phyloP scores from a whole-genome alignment of 2,888 invertebrate species.

The Helleia helle region DNA sequence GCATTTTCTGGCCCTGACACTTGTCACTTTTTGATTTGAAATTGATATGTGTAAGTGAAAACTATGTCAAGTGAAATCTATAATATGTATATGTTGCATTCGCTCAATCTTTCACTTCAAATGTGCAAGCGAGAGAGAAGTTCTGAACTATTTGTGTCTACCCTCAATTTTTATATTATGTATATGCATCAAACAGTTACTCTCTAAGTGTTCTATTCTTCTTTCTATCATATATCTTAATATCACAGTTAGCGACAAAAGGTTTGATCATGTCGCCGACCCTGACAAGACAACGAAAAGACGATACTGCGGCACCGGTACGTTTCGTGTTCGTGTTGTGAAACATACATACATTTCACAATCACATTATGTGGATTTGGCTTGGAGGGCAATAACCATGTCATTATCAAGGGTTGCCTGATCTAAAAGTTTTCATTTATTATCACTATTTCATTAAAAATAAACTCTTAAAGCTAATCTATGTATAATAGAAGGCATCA shows the following conservation, averaged over 20 bases:
- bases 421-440: neutral
- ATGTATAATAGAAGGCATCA: too few species aligned
- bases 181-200: neutral
- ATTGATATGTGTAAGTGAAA: too few species aligned
- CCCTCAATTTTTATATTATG: neutral
- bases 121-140: too few species aligned
- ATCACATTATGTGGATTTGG: constrained; percentile 3
- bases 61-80: too few species aligned
- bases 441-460: too few species aligned
- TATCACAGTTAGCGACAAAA: constrained; percentile 51
- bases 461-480: too few species aligned
- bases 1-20: too few species aligned
- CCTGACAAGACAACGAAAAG: constrained; percentile 46
- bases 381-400: constrained; percentile 3
- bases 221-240: constrained; percentile 21
- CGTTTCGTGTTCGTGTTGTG: constrained; percentile 31
- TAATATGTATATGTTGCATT: too few species aligned
- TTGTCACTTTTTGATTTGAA: too few species aligned
- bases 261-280: constrained; percentile 57
- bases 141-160: too few species aligned
- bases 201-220: constrained; percentile 9
- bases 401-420: neutral
- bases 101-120: too few species aligned
- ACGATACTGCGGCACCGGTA: constrained; percentile 44
- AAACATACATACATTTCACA: neutral